Evolutionary conservation across 2,797 vertebrate genomes (phyloP).

Genomic region (Siniperca undulata): DNA sequence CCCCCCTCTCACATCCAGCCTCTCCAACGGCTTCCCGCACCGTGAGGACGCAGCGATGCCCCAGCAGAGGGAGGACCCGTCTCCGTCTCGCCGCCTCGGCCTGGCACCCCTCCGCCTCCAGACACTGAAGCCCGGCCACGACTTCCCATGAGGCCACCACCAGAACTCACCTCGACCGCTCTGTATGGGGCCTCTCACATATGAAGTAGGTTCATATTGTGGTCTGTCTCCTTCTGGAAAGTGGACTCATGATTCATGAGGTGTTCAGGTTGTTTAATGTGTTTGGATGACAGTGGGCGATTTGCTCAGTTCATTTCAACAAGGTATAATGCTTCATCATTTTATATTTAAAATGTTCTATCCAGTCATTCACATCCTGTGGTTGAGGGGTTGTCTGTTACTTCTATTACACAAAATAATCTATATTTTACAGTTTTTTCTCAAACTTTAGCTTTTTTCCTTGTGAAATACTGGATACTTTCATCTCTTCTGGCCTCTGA

Average conservation of each 20-base stretch:
- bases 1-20: constrained; percentile 31
- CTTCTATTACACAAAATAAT: neutral
- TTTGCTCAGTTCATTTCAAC: neutral
- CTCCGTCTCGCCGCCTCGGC: constrained; percentile 65
- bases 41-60: constrained; percentile 76
- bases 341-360: neutral
- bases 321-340: neutral
- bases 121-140: constrained; percentile 69
- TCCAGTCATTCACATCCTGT: neutral
- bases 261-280: neutral
- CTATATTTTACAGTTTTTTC: neutral
- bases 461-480: neutral
- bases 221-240: neutral
- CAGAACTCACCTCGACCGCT: constrained; percentile 80
- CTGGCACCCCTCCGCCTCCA: constrained; percentile 60
- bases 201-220: constrained; percentile 78
- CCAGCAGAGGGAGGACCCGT: constrained; percentile 68
- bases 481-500: neutral
- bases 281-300: no score
- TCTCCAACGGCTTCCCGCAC: constrained; percentile 52
- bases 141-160: constrained; percentile 84
- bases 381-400: neutral
- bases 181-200: constrained; percentile 86
- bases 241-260: neutral
- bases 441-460: no score